Evolutionary conservation across 2,888 invertebrate genomes (phyloP).

Genomic region (Phortica magna): DNA sequence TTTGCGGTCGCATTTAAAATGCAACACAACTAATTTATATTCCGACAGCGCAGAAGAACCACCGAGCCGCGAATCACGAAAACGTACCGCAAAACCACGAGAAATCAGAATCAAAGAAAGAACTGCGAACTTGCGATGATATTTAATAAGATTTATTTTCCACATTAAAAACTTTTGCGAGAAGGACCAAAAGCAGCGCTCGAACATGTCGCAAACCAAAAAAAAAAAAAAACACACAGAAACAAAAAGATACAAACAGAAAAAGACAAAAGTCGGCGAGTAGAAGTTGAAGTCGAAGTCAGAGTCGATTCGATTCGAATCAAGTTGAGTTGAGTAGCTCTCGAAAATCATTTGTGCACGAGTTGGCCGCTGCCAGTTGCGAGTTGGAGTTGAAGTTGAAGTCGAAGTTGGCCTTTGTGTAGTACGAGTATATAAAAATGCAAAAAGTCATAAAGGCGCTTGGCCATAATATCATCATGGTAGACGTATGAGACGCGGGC

Average conservation of each 20-base stretch:
- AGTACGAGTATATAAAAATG: slow-evolving; percentile 18
- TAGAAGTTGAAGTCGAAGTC: background rate
- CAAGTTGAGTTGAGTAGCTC: background rate
- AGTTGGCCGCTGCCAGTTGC: background rate
- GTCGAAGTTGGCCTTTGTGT: background rate
- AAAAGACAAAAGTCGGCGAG: slow-evolving; percentile 6
- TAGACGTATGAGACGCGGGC: background rate
- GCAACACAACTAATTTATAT: slow-evolving; percentile 56
- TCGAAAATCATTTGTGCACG: background rate
- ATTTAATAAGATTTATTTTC: slow-evolving; percentile 52
- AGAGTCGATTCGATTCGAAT: slow-evolving; percentile 1
- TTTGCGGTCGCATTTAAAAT: slow-evolving; percentile 54
- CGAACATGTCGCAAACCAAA: background rate
- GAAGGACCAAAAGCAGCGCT: slow-evolving; percentile 15
- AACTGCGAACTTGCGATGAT: slow-evolving; percentile 36
- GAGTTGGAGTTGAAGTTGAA: background rate
- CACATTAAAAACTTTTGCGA: slow-evolving; percentile 42
- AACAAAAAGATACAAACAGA: background rate
- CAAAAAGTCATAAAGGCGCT: slow-evolving; percentile 18
- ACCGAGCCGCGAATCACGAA: background rate
- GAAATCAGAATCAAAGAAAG: slow-evolving; percentile 26
- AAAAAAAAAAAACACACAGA: slow-evolving; percentile 1
- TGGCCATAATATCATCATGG: slow-evolving; percentile 8
- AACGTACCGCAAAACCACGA: background rate
- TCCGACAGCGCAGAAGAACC: slow-evolving; percentile 46